phyloP scores from a whole-genome alignment of 2,113 vertebrate genomes.

The Syngnathus typhle region DNA sequence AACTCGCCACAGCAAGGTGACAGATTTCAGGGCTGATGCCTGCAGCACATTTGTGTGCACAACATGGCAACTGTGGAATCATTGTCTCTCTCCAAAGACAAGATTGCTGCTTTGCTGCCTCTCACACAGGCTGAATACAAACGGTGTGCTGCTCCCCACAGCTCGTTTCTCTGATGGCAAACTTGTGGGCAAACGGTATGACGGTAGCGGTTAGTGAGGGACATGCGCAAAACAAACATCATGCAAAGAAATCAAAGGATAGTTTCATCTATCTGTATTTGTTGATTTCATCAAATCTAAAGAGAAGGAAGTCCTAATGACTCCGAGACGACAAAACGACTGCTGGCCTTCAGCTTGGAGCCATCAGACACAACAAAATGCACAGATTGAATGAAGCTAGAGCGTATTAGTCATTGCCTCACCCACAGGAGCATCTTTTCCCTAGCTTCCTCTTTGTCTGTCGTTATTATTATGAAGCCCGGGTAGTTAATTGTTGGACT shows the following conservation, averaged over 20 bases:
- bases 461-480: neutral
- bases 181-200: slow-evolving; percentile 47
- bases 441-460: neutral
- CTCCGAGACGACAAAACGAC: slow-evolving; percentile 27
- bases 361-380: slow-evolving; percentile 18
- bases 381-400: slow-evolving; percentile 10
- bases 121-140: slow-evolving; percentile 63
- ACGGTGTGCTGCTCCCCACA: slow-evolving; percentile 47
- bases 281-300: slow-evolving; percentile 42
- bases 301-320: slow-evolving; percentile 37
- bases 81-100: slow-evolving; percentile 58
- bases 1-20: slow-evolving; percentile 30
- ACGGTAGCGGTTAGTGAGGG: neutral
- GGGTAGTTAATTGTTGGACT: neutral
- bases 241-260: slow-evolving; percentile 38
- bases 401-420: slow-evolving; percentile 1
- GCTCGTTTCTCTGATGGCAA: slow-evolving; percentile 48
- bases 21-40: slow-evolving; percentile 34
- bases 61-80: slow-evolving; percentile 56
- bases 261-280: slow-evolving; percentile 27
- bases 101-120: slow-evolving; percentile 54
- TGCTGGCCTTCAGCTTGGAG: slow-evolving; percentile 29
- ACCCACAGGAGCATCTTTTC: neutral
- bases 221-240: slow-evolving; percentile 7
- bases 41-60: slow-evolving; percentile 51